Evolutionary conservation across 2,888 invertebrate species (phyloP).

Genomic region (Lymantria monacha): DNA sequence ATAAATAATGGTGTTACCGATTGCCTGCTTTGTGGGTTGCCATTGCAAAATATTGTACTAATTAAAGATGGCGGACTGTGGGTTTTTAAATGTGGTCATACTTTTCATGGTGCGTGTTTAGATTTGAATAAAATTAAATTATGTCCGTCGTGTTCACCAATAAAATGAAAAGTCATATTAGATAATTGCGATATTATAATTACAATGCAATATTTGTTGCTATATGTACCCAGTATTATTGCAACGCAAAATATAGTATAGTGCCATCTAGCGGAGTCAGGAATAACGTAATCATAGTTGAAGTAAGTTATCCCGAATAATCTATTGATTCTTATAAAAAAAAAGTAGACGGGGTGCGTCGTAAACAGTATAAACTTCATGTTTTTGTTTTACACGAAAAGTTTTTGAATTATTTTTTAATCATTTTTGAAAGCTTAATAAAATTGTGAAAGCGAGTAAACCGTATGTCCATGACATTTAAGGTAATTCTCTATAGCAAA

Average conservation of each 20-base stretch:
- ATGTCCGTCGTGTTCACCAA: conserved; percentile 62
- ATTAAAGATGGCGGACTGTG: conserved; percentile 84
- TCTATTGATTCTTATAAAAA: no score
- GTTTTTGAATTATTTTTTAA: no score
- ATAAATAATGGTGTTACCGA: conserved; percentile 51
- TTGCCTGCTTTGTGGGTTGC: conserved; percentile 82
- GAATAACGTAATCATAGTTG: background rate
- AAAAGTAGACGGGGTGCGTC: no score
- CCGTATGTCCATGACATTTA: no score
- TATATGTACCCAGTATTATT: background rate
- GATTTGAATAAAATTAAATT: conserved; percentile 78
- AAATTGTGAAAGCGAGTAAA: no score
- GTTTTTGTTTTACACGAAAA: no score
- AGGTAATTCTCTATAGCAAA: no score
- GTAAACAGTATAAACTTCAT: no score
- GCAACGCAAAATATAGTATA: background rate
- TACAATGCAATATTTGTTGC: background rate
- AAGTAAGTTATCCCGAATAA: no score
- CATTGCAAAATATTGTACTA: conserved; percentile 81
- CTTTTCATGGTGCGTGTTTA: conserved; percentile 84
- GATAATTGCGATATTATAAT: background rate
- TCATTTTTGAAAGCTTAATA: no score
- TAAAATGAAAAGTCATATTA: conserved; percentile 26
- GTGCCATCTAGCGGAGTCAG: conserved; percentile 11
- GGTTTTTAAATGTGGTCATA: conserved; percentile 84